Base-by-base conservation (phyloP, 2,113 vertebrate species). In the Crotalus viridis region DNA sequence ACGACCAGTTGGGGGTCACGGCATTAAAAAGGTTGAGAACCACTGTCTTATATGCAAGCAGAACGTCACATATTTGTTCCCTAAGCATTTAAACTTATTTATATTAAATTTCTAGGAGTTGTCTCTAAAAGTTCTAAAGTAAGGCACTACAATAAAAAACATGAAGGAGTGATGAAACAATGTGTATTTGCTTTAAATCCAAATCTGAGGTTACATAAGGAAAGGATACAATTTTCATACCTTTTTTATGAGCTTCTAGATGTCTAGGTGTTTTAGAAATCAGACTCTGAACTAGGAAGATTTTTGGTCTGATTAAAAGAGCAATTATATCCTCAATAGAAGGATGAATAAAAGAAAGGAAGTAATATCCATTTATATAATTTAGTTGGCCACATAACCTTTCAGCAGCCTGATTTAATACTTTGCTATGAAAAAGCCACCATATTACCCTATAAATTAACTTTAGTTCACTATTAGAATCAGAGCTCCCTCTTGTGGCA, bases 401-500 rank as follows among this genome's bases (percentile, higher is more conserved):
- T 21, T 43, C 19, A 61, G 17, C n/a, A 86, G 21, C 19, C 24
- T 86, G 55, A 7, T 89, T 89, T 46, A 57, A 33, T 89, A 94
- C 89, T 74, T 3, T 88, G 64, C 91, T 57, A 0, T 51, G 3
- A 57, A 33, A 95, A 91, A 64, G 91, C 57, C 85, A 55, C 64
- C 13, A 69, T 57, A 56, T 5, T 54, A 26, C 8, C 15, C 3
- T 22, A 89, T 46, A 95, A 46, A 24, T 0, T 0, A 3, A 64
- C n/a, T 91, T 94, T 89, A 69, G 86, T 64, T 91, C 28, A 96
- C 96, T 95, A 94, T 24, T 93, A 96, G 94, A 95, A 96, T 90
- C 87, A 95, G 89, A 96, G 97, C 97, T 96, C 97, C 98, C 97
- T 97, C 98, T 97, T 87, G 96, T 97, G 98, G 97, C 89, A 81